A percentile compares a stretch with the other conserved stretches of the same genome.
phyloP scores from a whole-genome alignment of 2,888 invertebrate genomes.

The Macropis europaea region DNA sequence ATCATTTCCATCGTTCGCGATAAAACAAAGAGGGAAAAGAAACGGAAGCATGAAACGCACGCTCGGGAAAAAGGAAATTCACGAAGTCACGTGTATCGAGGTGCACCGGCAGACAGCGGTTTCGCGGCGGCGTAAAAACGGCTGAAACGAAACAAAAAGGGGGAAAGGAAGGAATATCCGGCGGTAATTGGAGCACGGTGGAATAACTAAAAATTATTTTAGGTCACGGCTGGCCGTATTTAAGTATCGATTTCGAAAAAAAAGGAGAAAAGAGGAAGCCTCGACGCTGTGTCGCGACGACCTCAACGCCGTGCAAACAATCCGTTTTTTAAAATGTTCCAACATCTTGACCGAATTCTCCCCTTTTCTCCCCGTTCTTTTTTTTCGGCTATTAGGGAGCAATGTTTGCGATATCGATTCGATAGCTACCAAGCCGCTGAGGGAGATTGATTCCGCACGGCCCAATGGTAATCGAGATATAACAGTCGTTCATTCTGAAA shows the following conservation, averaged over 20 bases:
- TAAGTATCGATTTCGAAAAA: slow-evolving; percentile 32
- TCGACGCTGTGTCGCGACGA: slow-evolving; percentile 6
- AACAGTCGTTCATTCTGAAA: too few species aligned
- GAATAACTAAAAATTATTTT: slow-evolving; percentile 28
- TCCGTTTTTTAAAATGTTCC: slow-evolving; percentile 30
- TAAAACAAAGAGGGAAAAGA: background rate
- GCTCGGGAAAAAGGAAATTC: too few species aligned
- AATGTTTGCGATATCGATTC: slow-evolving; percentile 12
- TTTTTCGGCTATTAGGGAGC: slow-evolving; percentile 1
- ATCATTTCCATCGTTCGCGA: background rate
- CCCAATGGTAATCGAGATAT: too few species aligned
- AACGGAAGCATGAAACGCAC: background rate
- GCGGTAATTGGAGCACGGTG: slow-evolving; percentile 31
- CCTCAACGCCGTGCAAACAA: slow-evolving; percentile 17
- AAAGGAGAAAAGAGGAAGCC: background rate
- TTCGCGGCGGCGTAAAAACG: too few species aligned
- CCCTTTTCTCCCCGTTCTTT: background rate
- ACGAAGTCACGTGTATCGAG: too few species aligned
- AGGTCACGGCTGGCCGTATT: slow-evolving; percentile 21
- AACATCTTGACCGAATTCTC: slow-evolving; percentile 18
- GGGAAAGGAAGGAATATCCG: too few species aligned
- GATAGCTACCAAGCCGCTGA: background rate
- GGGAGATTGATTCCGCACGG: slow-evolving; percentile 1
- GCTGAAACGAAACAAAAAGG: too few species aligned
- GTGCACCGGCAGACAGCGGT: too few species aligned